phyloP scores from a whole-genome alignment of 2,797 vertebrate species.

The Anguilla marmorata region DNA sequence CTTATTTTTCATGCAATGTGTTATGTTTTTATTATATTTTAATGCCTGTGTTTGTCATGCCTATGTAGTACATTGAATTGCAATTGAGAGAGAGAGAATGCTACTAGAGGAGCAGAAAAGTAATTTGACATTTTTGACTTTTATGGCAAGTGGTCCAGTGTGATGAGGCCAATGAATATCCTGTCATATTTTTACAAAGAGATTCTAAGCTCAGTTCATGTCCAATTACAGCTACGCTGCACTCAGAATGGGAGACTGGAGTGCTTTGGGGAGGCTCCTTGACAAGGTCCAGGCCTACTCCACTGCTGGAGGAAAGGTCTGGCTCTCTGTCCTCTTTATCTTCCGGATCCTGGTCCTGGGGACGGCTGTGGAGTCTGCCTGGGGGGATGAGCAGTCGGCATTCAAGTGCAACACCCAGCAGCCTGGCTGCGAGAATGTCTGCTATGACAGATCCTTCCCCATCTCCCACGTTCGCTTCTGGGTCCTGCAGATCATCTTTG shows the following conservation, averaged over 20 bases:
- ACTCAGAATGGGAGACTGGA: slow-evolving; percentile 96
- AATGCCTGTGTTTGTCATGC: slow-evolving; percentile 81
- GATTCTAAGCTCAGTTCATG: too few relatives aligned
- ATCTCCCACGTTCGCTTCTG: slow-evolving; percentile 88
- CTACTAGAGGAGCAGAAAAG: slow-evolving; percentile 69
- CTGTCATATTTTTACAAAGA: too few relatives aligned
- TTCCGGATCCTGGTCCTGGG: slow-evolving; percentile 94
- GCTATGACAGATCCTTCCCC: slow-evolving; percentile 79
- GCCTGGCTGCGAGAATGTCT: slow-evolving; percentile 67
- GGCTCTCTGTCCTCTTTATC: slow-evolving; percentile 98
- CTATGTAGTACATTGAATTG: slow-evolving; percentile 86
- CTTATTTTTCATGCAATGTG: neutral
- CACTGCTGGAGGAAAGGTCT: slow-evolving; percentile 94
- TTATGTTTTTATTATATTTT: slow-evolving; percentile 84
- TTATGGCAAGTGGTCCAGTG: too few relatives aligned
- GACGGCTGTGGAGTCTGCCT: slow-evolving; percentile 91
- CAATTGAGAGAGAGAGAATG: slow-evolving; percentile 86
- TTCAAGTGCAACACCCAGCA: slow-evolving; percentile 97
- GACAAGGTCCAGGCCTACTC: slow-evolving; percentile 99
- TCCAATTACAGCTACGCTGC: slow-evolving; percentile 63
- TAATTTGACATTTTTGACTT: too few relatives aligned
- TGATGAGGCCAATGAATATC: too few relatives aligned
- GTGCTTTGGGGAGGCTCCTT: slow-evolving; percentile 92
- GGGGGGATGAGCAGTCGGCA: slow-evolving; percentile 97
- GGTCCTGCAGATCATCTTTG: slow-evolving; percentile 89